Base-by-base conservation (phyloP, 2,888 invertebrate species). In the Kuschelorhynchus macadamiae region DNA sequence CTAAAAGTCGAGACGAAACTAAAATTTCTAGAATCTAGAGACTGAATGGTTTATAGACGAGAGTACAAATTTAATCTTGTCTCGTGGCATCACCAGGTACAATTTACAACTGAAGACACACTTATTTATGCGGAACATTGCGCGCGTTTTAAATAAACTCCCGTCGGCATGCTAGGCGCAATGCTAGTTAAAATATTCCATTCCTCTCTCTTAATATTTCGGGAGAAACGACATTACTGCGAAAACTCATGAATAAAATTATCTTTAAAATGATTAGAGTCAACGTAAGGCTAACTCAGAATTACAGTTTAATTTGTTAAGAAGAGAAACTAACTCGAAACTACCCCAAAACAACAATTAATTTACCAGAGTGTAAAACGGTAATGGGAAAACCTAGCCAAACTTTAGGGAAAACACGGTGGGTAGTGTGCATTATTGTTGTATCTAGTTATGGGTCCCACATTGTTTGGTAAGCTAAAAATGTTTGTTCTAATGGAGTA, bases 181-280 rank as follows among this genome's bases (percentile, higher is more conserved):
- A n/a, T 36, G 9, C 32, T 18, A 39, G 14, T 14, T 52, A n/a
- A 42, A 61, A 50, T 52, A 42, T 41, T 60, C 32, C 33, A 7
- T 44, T 42, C 36, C 42, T 44, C 50, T 25, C 12, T 16, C 30
- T 42, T 32, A 61, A 52, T 50, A 42, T 61, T 50, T 32, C 49
- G 18, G 32, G 49, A 46, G 32, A 32, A 33, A 46, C 44, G 50
- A 20, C 61, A 33, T 42, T 52, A 33, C 52, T 14, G 49, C n/a
- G 52, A 44, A 66, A 66, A 60, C 53, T 66, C 59, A 66, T 66
- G 66, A 66, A 66, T 66, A 66, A 66, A 66, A 66, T 66, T 66
- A 66, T 59, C 66, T 60, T 66, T 66, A 66, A 66, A 66, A 66
- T 66, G 52, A 59, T 59, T 66, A 66, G 39, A 66, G 59, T 46